These are phyloP conservation scores for Aphelocoma californica DNA, from an alignment of 2,797 vertebrate genomes.

Conservation along the genomic window DNA sequence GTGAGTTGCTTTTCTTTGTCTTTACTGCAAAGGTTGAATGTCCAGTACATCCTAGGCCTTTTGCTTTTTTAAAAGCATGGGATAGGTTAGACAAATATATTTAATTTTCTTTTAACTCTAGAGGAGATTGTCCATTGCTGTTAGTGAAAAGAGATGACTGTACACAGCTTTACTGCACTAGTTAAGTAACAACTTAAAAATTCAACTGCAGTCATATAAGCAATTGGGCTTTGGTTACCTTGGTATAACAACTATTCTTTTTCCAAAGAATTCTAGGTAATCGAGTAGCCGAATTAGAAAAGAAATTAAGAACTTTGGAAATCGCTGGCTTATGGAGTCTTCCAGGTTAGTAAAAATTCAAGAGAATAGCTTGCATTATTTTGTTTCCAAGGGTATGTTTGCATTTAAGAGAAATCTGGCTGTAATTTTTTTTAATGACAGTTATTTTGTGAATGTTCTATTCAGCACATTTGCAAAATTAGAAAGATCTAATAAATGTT, in stretches of 20 bases:
- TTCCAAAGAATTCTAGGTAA: conserved; percentile 90
- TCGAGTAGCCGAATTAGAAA: conserved; percentile 93
- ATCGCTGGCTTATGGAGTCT: conserved; percentile 96
- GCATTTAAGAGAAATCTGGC: not conserved
- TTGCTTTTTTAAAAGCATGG: not conserved
- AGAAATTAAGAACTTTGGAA: conserved; percentile 94
- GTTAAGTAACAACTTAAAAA: not conserved
- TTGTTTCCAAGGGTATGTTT: not conserved
- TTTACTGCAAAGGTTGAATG: not conserved
- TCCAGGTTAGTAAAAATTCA: conserved; percentile 82
- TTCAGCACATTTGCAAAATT: not conserved
- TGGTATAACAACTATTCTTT: not conserved
- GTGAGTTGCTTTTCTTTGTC: not conserved
- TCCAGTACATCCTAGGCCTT: not conserved
- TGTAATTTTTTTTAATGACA: not conserved
- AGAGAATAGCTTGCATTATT: not conserved
- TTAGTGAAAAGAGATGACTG: not conserved
- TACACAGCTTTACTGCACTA: not conserved
- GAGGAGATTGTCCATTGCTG: not conserved
- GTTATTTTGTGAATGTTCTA: not conserved
- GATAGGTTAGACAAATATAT: not conserved
- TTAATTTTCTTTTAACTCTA: not conserved
- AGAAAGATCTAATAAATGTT: not conserved
- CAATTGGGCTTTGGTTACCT: not conserved
- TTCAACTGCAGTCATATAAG: not conserved